Base-by-base conservation (phyloP, 2,797 vertebrate species). In the Pangasius larnaudii region DNA sequence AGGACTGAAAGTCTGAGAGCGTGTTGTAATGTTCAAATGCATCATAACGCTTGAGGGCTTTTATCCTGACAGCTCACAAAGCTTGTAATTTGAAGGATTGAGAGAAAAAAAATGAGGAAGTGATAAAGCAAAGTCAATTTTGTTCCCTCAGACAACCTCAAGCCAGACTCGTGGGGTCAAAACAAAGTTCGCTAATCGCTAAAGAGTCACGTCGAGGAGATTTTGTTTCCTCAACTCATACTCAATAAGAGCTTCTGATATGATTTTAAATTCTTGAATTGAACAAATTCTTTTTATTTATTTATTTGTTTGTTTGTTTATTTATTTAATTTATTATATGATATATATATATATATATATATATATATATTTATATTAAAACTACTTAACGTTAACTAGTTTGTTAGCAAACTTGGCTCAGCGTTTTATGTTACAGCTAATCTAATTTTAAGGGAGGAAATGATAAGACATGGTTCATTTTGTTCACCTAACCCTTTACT, bases 11-110 rank as follows among this genome's bases (percentile, higher is more conserved):
- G 85, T 79, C 59, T 86, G 49, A 69, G 61, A 67, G 75, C 24
- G 42, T 81, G 77, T 30, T 46, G 69, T 83, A 90, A 88, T 88
- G 84, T 88, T 88, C 84, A 77, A 85, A 83, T 67, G 67, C 79
- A 46, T 58, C 30, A 82, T 79, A 65, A 22, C 18, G 9, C 84
- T 85, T 49, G 49, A 63, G 69, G 87, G 53, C 51, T 39, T 67
- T 59, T 30, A 19, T 36, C 46, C n/a, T 82, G 79, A 82, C 79
- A 82, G 84, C 59, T 82, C 85, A 75, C 74, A 65, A 72, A 58
- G 82, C 89, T 87, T 69, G 75, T 87, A 56, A 85, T 71, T 85
- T 82, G 49, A 53, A 56, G 33, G 83, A 36, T 42, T 42, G 65
- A 85, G 83, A 85, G 7, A 67, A 27, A 51, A 7, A 56, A 39